phyloP scores from a whole-genome alignment of 2,888 invertebrate species.

The Linnaemya tessellans region DNA sequence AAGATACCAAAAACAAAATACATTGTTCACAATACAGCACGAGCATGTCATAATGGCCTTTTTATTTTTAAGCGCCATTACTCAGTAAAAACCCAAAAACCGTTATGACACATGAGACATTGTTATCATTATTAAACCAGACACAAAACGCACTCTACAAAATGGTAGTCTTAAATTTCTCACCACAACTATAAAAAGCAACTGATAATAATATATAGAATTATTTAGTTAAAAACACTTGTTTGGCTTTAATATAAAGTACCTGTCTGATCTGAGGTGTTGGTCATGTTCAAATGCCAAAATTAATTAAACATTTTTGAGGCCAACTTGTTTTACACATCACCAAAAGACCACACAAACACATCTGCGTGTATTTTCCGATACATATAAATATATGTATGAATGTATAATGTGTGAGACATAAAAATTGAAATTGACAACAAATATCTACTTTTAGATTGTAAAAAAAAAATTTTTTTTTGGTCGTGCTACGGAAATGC shows the following conservation, averaged over 20 bases:
- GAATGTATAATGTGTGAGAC: not conserved
- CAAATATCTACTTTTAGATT: constrained; percentile 32
- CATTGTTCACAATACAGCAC: not conserved
- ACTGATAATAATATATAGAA: constrained; percentile 25
- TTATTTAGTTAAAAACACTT: constrained; percentile 62
- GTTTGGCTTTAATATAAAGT: constrained; percentile 64
- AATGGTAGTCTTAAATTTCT: constrained; percentile 59
- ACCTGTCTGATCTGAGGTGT: constrained; percentile 34
- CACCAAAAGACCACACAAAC: constrained; percentile 11
- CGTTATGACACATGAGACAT: constrained; percentile 62
- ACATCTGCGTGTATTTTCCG: not conserved
- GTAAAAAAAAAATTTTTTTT: not conserved
- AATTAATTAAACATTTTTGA: constrained; percentile 60
- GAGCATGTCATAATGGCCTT: not conserved
- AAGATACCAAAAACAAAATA: not conserved
- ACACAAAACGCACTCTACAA: constrained; percentile 34
- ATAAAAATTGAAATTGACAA: constrained; percentile 34
- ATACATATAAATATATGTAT: not conserved
- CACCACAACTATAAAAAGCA: constrained; percentile 3
- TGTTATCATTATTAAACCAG: constrained; percentile 38
- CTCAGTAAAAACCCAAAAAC: constrained; percentile 46
- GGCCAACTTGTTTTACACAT: constrained; percentile 48
- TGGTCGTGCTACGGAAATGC: constrained; percentile 66
- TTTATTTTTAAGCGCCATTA: constrained; percentile 60
- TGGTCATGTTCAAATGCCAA: constrained; percentile 65